Base-by-base conservation (phyloP, 37 sponge, comb jelly and placozoan species). In the Chondrilla cf. caribensis region DNA sequence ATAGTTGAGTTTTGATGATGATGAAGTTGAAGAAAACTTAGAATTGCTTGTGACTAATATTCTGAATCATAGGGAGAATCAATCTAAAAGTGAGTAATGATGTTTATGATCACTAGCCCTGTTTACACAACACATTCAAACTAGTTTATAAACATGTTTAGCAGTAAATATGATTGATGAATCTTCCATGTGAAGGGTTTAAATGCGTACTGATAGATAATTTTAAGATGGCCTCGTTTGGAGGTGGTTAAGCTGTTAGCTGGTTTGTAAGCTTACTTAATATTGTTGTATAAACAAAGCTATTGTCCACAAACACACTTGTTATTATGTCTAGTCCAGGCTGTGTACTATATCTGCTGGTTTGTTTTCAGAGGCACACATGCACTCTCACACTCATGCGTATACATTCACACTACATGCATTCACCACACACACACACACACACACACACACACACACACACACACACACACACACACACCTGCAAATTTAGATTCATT, bases 381-480 rank as follows among this genome's bases (percentile, higher is more conserved):
- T 11, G 11, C 51, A 47, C 51, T n/a, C 6, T 15, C 22, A 2
- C 29, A 78, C 35, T 24, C 29, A 44, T 0, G 8, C 39, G 1
- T 24, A 75, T 43, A 75, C 77, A 75, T 43, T 39, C 77, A 75
- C 77, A 75, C 77, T n/a, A 75, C 77, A 75, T 43, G 39, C 77
- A 75, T 43, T 39, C 77, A 75, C 77, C 77, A 75, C 77, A 75
- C 77, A 75, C 77, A 75, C 77, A 75, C 77, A 75, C 77, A 75
- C 77, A 75, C 77, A 75, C 77, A 75, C 77, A 75, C 77, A 75
- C 77, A 75, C 77, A 75, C 77, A 75, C 77, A 75, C 77, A 75
- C 77, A 75, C 77, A 44, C 43, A 75, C 77, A 75, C 43, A 44
- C 77, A 40, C 77, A 44, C 43, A 44, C 77, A 75, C 47, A 39